phyloP scores from a whole-genome alignment of 2,113 vertebrate species.

The Rhadina sibilatrix region DNA sequence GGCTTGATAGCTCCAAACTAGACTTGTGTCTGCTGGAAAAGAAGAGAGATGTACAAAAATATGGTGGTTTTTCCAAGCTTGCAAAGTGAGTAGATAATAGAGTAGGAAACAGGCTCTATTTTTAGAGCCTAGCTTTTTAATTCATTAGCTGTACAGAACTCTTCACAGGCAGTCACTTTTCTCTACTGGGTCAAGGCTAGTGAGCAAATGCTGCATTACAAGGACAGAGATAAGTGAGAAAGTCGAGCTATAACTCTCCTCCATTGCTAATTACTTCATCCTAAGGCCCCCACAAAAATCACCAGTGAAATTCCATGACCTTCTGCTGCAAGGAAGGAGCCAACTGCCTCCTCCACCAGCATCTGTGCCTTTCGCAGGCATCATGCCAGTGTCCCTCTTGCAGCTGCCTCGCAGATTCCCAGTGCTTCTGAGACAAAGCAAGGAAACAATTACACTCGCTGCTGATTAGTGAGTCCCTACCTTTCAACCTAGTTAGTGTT shows the following conservation, averaged over 20 bases:
- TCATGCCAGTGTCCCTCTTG: rapidly evolving
- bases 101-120: not conserved
- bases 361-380: not conserved
- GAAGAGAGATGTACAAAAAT: not conserved
- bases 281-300: not conserved
- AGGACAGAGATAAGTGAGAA: not conserved
- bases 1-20: not conserved
- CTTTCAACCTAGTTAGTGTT: not conserved
- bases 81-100: not conserved
- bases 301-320: not conserved
- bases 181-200: not conserved
- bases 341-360: not conserved
- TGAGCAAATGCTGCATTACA: not conserved
- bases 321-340: not conserved
- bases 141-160: not conserved
- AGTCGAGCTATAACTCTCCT: not conserved
- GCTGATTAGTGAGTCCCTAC: not conserved
- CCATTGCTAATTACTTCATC: not conserved
- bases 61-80: not conserved
- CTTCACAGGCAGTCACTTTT: not conserved
- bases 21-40: not conserved
- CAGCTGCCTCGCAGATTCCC: not conserved
- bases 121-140: constrained; percentile 18
- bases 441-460: not conserved
- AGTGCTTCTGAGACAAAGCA: not conserved